Evolutionary conservation across 2,888 invertebrate genomes (phyloP), one percentile per base, ranked within the genome.

Genomic region (Myopa tessellatipennis): DNA sequence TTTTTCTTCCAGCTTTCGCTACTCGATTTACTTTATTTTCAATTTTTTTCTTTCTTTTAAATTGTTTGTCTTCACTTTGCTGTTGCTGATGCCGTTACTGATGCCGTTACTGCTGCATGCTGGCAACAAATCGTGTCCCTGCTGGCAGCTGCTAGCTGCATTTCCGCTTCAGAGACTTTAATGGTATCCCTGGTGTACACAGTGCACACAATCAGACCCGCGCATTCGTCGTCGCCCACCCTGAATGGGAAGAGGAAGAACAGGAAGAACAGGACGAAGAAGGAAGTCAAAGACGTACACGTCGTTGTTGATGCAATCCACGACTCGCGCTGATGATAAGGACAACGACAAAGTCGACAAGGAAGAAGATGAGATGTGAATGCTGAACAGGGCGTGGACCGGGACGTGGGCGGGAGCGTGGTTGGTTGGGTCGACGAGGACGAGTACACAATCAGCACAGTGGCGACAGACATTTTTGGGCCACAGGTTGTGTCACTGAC

Each of bases 91-190:
- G 55, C 10, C 5, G 50, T 1, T 50, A 3, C 50, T 3, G 61
- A 10, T 72, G 7, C 26, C 55, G 18, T 16, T n/a, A 34, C 60
- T 60, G 60, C 55, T 72, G 60, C 58, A 14, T 45, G 50, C n/a
- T 34, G 52, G 68, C 40, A 68, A 75, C 26, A 68, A 75, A 75
- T 60, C 75, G 75, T 40, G 34, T 69, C 69, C 68, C 38, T 74
- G 50, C 38, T 58, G 58, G 26, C 58, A 38, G 74, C 58, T 55
- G 55, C 38, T 45, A 40, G 75, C 69, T 75, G 75, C 78, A 77
- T 70, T 80, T 80, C 75, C 80, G 77, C 77, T 73, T 70, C 72
- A 77, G 73, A 77, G 77, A 76, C 55, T 78, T 63, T 74, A 79
- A 74, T 77, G 76, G 26, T 26, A 73, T 77, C 74, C 65, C 70